These are phyloP conservation scores for Alaudala cheleensis DNA, from an alignment of 2,113 vertebrate genomes.

Conservation along the genomic window DNA sequence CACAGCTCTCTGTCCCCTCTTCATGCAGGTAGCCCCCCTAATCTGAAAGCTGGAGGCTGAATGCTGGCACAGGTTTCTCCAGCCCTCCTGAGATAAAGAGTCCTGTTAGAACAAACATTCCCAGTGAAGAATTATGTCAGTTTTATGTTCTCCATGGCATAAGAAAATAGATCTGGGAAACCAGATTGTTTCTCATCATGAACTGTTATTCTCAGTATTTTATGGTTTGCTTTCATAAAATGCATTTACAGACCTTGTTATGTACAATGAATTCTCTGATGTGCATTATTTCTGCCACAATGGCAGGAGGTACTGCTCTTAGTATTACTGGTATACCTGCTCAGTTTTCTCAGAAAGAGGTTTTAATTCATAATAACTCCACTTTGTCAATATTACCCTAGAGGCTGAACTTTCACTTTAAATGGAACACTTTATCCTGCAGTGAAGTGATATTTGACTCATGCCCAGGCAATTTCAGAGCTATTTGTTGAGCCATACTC, in stretches of 20 bases:
- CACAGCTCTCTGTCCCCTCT: neutral
- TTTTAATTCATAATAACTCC: slow-evolving; percentile 25
- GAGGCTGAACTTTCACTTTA: neutral
- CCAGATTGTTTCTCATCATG: neutral
- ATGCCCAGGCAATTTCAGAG: slow-evolving; percentile 6
- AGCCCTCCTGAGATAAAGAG: neutral
- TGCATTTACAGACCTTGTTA: neutral
- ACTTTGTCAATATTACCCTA: slow-evolving; percentile 25
- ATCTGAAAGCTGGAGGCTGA: neutral
- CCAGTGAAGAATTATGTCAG: neutral
- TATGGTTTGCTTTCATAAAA: neutral
- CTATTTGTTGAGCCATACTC: neutral
- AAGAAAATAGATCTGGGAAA: neutral
- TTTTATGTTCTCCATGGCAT: neutral
- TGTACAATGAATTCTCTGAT: neutral
- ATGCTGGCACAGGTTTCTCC: neutral
- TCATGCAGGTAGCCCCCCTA: no score
- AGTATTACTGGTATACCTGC: neutral
- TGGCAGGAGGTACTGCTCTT: neutral
- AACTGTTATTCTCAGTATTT: neutral
- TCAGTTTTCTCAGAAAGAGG: neutral
- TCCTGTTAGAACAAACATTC: rapidly evolving
- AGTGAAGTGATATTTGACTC: slow-evolving; percentile 35
- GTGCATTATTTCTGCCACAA: neutral
- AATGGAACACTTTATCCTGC: slow-evolving; percentile 20